Evolutionary conservation across 2,888 invertebrate genomes (phyloP).

Genomic region (Hymenopus coronatus): DNA sequence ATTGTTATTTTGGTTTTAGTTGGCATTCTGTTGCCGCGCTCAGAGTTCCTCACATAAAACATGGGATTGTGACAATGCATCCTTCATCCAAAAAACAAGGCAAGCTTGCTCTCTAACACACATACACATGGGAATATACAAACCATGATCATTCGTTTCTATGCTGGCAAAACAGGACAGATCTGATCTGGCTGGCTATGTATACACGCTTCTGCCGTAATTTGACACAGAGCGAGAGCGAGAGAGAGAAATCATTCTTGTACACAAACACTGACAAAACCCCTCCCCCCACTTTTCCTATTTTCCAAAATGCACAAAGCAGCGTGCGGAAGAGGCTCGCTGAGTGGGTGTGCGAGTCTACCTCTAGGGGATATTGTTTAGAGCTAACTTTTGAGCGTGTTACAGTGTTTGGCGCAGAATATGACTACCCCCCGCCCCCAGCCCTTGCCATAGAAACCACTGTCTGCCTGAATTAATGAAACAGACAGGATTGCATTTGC

Average conservation of each 20-base stretch:
- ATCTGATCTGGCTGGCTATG: not conserved
- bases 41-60: not conserved
- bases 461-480: constrained; percentile 26
- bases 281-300: constrained; percentile 4
- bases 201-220: not conserved
- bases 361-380: constrained; percentile 19
- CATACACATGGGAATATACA: not conserved
- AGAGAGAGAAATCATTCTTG: constrained; percentile 3
- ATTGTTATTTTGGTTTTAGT: no score
- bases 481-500: constrained; percentile 28
- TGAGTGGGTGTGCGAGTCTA: not conserved
- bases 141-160: not conserved
- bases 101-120: not conserved
- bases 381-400: constrained; percentile 19
- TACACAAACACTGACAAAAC: constrained; percentile 2
- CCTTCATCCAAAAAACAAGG: not conserved
- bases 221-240: not conserved
- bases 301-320: constrained; percentile 21
- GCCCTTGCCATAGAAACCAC: constrained; percentile 13
- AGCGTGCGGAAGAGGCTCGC: not conserved
- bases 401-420: constrained; percentile 17
- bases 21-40: not conserved
- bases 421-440: constrained; percentile 1
- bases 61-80: not conserved
- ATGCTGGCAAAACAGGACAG: not conserved